Conservation (phyloP, 1,140 invertebrate species). For the Trachelipus rathkii region DNA sequence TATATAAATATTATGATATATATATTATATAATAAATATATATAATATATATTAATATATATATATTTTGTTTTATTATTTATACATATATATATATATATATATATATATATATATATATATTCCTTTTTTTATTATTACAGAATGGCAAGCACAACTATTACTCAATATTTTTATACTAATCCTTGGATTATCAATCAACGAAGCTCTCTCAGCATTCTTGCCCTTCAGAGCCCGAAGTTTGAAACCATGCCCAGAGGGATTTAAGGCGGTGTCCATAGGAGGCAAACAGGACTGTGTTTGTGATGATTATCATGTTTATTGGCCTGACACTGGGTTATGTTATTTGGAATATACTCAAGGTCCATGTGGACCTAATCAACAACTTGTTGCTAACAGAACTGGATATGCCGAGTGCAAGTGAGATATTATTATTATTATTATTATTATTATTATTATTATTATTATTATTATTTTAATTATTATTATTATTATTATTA, state of each 20-base stretch:
- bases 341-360: constrained; percentile 46
- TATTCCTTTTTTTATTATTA: too few species aligned
- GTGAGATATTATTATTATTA: background rate
- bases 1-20: too few species aligned
- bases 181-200: background rate
- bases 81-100: too few species aligned
- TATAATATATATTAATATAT: too few species aligned
- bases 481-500: background rate
- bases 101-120: too few species aligned
- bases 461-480: too few species aligned
- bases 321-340: constrained; percentile 45
- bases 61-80: too few species aligned
- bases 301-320: constrained; percentile 46
- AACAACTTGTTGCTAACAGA: constrained; percentile 29
- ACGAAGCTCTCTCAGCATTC: background rate
- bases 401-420: constrained; percentile 24
- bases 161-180: too few species aligned
- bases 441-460: too few species aligned
- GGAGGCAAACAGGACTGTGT: constrained; percentile 45
- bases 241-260: constrained; percentile 41
- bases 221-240: constrained; percentile 32
- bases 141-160: too few species aligned
- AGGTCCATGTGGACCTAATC: constrained; percentile 40
- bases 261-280: constrained; percentile 39
- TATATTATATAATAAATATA: too few species aligned